A percentile compares a stretch with the other conserved stretches of the same genome.
phyloP scores from a whole-genome alignment of 2,797 vertebrate genomes.

The Anniella stebbinsi region DNA sequence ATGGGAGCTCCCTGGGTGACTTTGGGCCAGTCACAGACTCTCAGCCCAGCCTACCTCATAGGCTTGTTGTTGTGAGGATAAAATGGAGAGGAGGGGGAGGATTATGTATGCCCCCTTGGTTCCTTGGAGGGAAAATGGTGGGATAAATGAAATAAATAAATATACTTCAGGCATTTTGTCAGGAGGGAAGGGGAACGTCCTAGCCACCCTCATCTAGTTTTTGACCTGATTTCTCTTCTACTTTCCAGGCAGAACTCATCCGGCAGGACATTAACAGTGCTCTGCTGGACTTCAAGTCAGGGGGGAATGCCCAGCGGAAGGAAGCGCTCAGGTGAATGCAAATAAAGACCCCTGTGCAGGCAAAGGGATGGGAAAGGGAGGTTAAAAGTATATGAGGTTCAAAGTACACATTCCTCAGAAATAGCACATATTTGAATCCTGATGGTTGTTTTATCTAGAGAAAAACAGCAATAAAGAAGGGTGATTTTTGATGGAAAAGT shows the following conservation, averaged over 20 bases:
- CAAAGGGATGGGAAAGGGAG: not conserved
- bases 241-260: constrained; percentile 84
- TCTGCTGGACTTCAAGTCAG: constrained; percentile 74
- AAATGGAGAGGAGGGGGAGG: too few species aligned
- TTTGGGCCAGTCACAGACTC: too few species aligned
- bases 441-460: not conserved
- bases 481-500: too few species aligned
- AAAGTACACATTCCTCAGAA: not conserved
- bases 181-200: too few species aligned
- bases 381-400: not conserved
- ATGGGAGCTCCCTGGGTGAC: too few species aligned
- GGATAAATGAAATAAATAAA: too few species aligned
- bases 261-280: constrained; percentile 80
- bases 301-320: constrained; percentile 65
- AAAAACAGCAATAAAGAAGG: not conserved
- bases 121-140: too few species aligned
- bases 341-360: too few species aligned
- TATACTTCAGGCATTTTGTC: not conserved
- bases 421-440: not conserved
- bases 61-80: too few species aligned
- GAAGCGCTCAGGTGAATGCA: constrained; percentile 79
- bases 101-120: too few species aligned
- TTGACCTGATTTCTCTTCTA: not conserved
- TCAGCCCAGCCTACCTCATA: too few species aligned
- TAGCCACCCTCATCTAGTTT: not conserved